A percentile compares a stretch with the other conserved stretches of the same genome.
Conservation (phyloP, 2,888 invertebrate genomes). For the Clivina fossor region DNA sequence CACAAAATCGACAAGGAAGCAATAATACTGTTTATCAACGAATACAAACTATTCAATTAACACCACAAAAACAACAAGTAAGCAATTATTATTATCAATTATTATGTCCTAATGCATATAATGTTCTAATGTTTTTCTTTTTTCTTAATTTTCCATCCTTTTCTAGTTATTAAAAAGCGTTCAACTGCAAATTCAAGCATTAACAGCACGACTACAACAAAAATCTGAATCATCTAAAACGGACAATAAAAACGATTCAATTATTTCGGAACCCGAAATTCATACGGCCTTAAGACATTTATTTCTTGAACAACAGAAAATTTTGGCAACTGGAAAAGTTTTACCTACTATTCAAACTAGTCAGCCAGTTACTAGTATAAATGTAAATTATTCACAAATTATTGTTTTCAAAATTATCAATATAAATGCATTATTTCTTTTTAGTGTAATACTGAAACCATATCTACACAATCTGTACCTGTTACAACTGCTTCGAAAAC, state of each 20-base stretch:
- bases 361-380: slow-evolving; percentile 48
- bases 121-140: too few relatives aligned
- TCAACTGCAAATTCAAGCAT: slow-evolving; percentile 68
- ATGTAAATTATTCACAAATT: slow-evolving; percentile 44
- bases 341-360: slow-evolving; percentile 62
- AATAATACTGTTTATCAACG: slow-evolving; percentile 51
- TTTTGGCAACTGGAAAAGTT: slow-evolving; percentile 70
- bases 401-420: not conserved
- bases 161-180: slow-evolving; percentile 60
- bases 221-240: slow-evolving; percentile 51
- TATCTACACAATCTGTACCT: slow-evolving; percentile 12
- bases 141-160: slow-evolving; percentile 4
- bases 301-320: slow-evolving; percentile 70
- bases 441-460: slow-evolving; percentile 19
- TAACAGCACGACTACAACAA: slow-evolving; percentile 59
- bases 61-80: slow-evolving; percentile 71
- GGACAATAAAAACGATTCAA: slow-evolving; percentile 49
- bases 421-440: slow-evolving; percentile 18
- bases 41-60: slow-evolving; percentile 73
- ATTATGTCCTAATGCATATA: not conserved
- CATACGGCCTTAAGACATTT: slow-evolving; percentile 61
- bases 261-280: slow-evolving; percentile 57
- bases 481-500: slow-evolving; percentile 21
- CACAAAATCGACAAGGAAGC: not conserved
- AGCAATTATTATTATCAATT: too few relatives aligned